Percentiles rank a stretch among this genome's conserved stretches.
Evolutionary conservation across 2,113 vertebrate genomes (phyloP).

Genomic region (Symphodus melops): DNA sequence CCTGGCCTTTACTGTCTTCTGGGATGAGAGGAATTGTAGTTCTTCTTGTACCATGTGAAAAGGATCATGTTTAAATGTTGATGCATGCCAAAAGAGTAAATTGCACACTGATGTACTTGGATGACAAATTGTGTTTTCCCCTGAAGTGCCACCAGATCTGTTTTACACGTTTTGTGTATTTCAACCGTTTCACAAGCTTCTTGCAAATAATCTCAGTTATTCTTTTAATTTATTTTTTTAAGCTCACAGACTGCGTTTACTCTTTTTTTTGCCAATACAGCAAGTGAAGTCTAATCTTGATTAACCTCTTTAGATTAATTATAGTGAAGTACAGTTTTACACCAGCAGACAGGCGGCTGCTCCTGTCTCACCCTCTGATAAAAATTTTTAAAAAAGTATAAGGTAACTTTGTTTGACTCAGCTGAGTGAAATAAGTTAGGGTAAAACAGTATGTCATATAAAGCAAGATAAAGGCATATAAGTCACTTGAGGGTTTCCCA

Average conservation of each 20-base stretch:
- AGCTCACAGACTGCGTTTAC: not conserved
- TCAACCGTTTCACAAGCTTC: not conserved
- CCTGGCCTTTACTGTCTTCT: slow-evolving; percentile 39
- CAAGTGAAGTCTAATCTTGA: not conserved
- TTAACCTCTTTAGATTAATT: not conserved
- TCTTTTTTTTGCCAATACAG: not conserved
- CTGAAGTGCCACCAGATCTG: not conserved
- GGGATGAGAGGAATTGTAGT: slow-evolving; percentile 18
- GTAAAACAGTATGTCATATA: slow-evolving; percentile 22
- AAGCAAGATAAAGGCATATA: slow-evolving; percentile 1
- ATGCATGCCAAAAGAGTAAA: slow-evolving; percentile 11
- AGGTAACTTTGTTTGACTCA: slow-evolving; percentile 28
- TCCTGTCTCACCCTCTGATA: slow-evolving; percentile 16
- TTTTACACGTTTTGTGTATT: not conserved
- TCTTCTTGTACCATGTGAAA: slow-evolving; percentile 18
- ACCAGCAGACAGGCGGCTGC: not conserved
- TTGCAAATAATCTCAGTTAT: not conserved
- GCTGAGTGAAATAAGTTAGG: slow-evolving; percentile 19
- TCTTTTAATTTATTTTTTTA: not conserved
- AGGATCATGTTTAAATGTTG: slow-evolving; percentile 32
- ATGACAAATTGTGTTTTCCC: not conserved
- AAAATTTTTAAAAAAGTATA: slow-evolving; percentile 1
- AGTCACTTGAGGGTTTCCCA: slow-evolving; percentile 27
- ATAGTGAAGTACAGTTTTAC: slow-evolving; percentile 3
- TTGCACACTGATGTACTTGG: slow-evolving; percentile 6